phyloP scores from a whole-genome alignment of 2,797 vertebrate species.

The Microctenopoma steveboyesi region DNA sequence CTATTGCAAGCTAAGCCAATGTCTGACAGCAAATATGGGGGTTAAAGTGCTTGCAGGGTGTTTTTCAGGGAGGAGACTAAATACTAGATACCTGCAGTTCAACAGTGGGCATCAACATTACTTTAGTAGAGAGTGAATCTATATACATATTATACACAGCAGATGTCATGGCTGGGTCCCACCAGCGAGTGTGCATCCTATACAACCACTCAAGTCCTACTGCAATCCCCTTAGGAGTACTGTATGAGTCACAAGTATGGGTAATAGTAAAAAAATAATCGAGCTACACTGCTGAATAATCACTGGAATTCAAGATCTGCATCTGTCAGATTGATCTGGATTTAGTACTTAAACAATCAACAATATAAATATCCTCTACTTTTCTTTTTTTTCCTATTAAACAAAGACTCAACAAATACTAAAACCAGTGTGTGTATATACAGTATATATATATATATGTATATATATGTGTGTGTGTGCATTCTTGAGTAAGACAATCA shows the following conservation, averaged over 20 bases:
- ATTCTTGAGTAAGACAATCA: no score
- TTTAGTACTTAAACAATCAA: slow-evolving; percentile 11
- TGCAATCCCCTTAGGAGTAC: slow-evolving; percentile 1
- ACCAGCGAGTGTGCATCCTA: slow-evolving; percentile 6
- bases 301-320: slow-evolving; percentile 13
- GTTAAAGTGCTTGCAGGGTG: slow-evolving; percentile 26
- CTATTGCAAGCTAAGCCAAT: slow-evolving; percentile 5
- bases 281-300: slow-evolving; percentile 43
- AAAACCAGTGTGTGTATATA: no score
- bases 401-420: background rate
- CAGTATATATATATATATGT: no score
- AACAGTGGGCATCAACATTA: slow-evolving; percentile 24
- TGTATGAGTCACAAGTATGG: slow-evolving; percentile 44
- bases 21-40: slow-evolving; percentile 35
- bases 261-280: slow-evolving; percentile 34
- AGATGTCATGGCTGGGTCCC: slow-evolving; percentile 4
- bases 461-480: no score
- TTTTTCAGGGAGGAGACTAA: slow-evolving; percentile 16
- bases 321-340: slow-evolving; percentile 1
- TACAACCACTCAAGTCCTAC: slow-evolving; percentile 19
- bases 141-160: background rate
- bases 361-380: slow-evolving; percentile 3
- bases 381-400: slow-evolving; percentile 11
- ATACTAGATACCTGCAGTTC: slow-evolving; percentile 19
- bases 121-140: slow-evolving; percentile 16